Evolutionary conservation across 2,113 vertebrate genomes (phyloP).

Genomic region (Felis chaus): DNA sequence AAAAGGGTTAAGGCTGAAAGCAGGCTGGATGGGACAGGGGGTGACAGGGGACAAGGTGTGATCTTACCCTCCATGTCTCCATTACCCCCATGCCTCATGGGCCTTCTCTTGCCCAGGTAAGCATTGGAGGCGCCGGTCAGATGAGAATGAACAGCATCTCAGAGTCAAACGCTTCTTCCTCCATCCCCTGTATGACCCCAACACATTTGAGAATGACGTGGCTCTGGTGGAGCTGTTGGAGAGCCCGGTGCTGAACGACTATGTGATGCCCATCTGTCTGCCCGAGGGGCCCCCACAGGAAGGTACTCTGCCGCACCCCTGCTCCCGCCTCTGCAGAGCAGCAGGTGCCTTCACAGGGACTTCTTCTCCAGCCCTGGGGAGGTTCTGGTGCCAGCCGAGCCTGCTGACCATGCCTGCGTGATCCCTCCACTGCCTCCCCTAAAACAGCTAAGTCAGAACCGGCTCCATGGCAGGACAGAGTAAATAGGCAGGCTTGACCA

Average conservation of each 20-base stretch:
- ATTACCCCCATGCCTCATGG: not conserved
- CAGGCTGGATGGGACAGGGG: not conserved
- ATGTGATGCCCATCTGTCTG: conserved; percentile 84
- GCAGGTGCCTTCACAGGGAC: not conserved
- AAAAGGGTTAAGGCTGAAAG: not conserved
- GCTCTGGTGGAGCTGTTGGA: conserved; percentile 77
- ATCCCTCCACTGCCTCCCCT: not conserved
- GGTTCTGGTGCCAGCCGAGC: not conserved
- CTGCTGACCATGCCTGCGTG: not conserved
- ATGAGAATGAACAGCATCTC: conserved; percentile 78
- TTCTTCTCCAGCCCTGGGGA: not conserved
- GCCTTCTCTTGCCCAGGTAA: conserved; percentile 76
- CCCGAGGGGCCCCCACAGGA: conserved; percentile 48
- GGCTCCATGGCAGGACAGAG: not conserved
- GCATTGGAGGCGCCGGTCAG: conserved; percentile 72
- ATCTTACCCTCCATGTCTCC: not conserved
- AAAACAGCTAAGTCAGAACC: not conserved
- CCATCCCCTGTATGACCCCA: conserved; percentile 78
- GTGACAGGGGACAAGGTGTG: not conserved
- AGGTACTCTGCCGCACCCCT: conserved; percentile 54
- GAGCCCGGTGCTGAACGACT: conserved; percentile 72
- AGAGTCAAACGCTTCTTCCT: conserved; percentile 33
- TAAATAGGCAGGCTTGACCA: not conserved
- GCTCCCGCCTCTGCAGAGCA: not conserved
- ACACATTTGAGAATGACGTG: conserved; percentile 80